These are phyloP conservation scores for Papilio helenus DNA, from an alignment of 1,140 invertebrate genomes.

Conservation along the genomic window DNA sequence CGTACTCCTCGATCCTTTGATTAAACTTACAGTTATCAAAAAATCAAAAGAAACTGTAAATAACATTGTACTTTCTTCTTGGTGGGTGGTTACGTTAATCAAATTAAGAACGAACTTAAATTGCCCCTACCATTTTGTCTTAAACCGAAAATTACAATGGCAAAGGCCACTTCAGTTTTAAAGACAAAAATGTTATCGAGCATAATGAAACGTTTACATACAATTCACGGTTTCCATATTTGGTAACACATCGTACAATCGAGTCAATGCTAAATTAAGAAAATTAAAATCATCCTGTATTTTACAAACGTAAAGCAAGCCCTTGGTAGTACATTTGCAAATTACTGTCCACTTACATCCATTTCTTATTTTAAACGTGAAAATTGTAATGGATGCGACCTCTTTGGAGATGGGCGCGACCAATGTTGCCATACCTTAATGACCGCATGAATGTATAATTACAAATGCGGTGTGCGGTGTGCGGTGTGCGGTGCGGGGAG, in stretches of 20 bases:
- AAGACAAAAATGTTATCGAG: not conserved
- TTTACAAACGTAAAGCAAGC: not conserved
- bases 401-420: conserved; percentile 44
- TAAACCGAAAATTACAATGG: not conserved
- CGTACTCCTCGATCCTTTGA: no score
- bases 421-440: conserved; percentile 42
- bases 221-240: not conserved
- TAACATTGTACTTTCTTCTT: not conserved
- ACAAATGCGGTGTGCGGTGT: conserved; percentile 3
- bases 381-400: conserved; percentile 52
- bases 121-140: not conserved
- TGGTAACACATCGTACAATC: not conserved
- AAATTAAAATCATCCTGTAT: not conserved
- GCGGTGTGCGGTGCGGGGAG: not conserved
- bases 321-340: not conserved
- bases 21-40: no score
- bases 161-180: not conserved
- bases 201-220: not conserved
- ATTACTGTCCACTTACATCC: conserved; percentile 3
- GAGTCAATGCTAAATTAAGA: not conserved
- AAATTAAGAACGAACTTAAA: not conserved
- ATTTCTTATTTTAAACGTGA: conserved; percentile 12
- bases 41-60: no score
- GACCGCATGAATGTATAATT: conserved; percentile 30
- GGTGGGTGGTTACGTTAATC: not conserved